Percentiles rank a stretch among this genome's conserved stretches.
phyloP scores from a whole-genome alignment of 1,140 invertebrate genomes.

The Pseudomyrmex pallidus region DNA sequence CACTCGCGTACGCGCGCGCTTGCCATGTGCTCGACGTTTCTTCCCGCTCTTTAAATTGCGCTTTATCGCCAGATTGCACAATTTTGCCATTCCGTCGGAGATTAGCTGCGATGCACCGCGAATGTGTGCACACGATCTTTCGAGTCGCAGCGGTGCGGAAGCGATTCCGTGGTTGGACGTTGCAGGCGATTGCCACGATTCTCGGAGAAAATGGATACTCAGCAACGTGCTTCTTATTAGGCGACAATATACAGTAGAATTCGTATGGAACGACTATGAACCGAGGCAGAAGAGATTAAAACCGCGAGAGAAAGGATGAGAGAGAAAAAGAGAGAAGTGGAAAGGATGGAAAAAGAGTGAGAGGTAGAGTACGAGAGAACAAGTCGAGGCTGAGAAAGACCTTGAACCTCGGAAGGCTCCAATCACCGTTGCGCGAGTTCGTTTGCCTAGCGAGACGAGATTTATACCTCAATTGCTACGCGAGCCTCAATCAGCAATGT shows the following conservation, averaged over 20 bases:
- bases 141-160: constrained; percentile 38
- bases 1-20: not conserved
- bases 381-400: constrained; percentile 42
- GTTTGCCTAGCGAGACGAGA: constrained; percentile 56
- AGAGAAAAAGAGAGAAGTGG: not conserved
- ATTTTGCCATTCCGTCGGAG: constrained; percentile 48
- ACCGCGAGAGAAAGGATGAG: not conserved
- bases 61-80: constrained; percentile 52
- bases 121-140: constrained; percentile 3
- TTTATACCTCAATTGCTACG: constrained; percentile 58
- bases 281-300: constrained; percentile 61
- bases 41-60: constrained; percentile 16
- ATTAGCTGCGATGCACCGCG: not conserved
- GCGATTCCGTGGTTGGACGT: constrained; percentile 54
- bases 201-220: constrained; percentile 65
- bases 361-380: constrained; percentile 25
- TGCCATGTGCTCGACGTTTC: not conserved
- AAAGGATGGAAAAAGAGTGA: not conserved
- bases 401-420: constrained; percentile 58
- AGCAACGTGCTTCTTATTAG: constrained; percentile 68
- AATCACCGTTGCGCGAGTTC: constrained; percentile 61
- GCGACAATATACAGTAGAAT: constrained; percentile 61
- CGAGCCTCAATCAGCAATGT: constrained; percentile 32
- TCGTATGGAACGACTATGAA: constrained; percentile 45
- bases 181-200: constrained; percentile 42